Base-by-base conservation (phyloP, 2,888 invertebrate genomes). In the Dendrolimus houi region DNA sequence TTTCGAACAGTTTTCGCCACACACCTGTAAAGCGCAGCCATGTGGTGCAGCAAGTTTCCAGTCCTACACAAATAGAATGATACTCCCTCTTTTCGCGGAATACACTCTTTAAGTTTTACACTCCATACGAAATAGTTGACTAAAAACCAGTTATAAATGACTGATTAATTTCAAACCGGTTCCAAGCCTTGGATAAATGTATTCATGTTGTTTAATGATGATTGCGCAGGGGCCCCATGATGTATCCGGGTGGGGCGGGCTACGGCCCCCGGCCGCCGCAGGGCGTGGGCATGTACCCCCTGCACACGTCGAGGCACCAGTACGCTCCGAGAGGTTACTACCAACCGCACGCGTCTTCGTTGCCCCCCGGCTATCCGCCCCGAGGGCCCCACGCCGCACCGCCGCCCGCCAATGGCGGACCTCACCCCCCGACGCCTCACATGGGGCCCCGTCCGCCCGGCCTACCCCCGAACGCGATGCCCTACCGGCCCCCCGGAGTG, bases 191-290 rank as follows among this genome's bases (percentile, higher is more conserved):
- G 52, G 41, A n/a, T 40, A 52, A 53, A 55, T 12, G 29, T 54
- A 3, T 41, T 52, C 52, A 52, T 53, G n/a, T 56, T 56, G 54
- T 52, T 53, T 10, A 41, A 77, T 88, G 29, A 29, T 29, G 6
- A 29, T 29, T 29, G 29, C 6, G 29, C 29, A 29, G 88, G 55
- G 83, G 84, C 1, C 85, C 84, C 8, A 85, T 87, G 85, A 84
- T 89, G 86, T 89, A 88, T 66, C 66, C 71, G 9, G 74, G 76
- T 52, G 79, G 79, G 17, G 69, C 68, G 9, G 70, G 61, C 54
- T 64, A 79, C 0, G 71, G 75, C 56, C 85, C 83, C 71, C 83
- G 74, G 0, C 74, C 79, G 52, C 81, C 83, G 54, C 76, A 71
- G 0, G 77, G 72, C 55, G 73, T 72, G 63, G 64, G 67, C 54